These are phyloP conservation scores for Pangasius sanitwongsei DNA, from an alignment of 2,797 vertebrate species.

Conservation along the genomic window DNA sequence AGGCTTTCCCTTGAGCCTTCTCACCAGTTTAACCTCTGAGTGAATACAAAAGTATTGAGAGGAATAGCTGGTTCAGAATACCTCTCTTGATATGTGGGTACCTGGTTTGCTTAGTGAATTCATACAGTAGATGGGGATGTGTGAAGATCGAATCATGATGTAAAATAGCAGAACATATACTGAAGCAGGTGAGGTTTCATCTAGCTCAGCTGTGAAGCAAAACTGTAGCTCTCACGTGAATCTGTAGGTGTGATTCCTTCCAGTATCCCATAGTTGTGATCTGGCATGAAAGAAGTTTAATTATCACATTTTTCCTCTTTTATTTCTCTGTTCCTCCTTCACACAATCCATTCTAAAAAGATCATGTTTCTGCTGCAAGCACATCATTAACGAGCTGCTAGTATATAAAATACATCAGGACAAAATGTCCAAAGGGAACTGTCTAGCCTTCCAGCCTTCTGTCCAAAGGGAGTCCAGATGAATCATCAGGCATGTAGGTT, in stretches of 20 bases:
- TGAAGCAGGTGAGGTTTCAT: constrained; percentile 14
- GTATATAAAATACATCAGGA: constrained; percentile 26
- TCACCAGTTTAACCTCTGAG: not conserved
- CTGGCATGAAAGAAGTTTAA: constrained; percentile 6
- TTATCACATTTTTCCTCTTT: constrained; percentile 30
- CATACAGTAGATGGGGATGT: not conserved
- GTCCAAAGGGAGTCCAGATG: constrained; percentile 10
- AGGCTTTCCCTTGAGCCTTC: not conserved
- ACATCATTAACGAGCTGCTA: constrained; percentile 28
- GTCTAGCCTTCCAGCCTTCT: constrained; percentile 2
- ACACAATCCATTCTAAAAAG: constrained; percentile 12
- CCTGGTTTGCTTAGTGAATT: not conserved
- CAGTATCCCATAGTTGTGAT: constrained; percentile 2
- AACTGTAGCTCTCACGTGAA: not conserved
- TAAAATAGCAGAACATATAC: not conserved
- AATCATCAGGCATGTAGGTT: constrained; percentile 5
- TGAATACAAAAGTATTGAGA: not conserved
- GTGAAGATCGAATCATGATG: not conserved
- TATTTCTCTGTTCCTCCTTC: constrained; percentile 26
- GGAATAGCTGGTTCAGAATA: not conserved
- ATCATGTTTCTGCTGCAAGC: constrained; percentile 19
- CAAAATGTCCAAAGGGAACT: constrained; percentile 16
- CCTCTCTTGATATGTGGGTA: not conserved
- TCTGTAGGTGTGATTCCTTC: constrained; percentile 16
- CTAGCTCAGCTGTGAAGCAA: constrained; percentile 4